These are phyloP conservation scores for Dryomyza anilis DNA, from an alignment of 2,888 invertebrate genomes.

Conservation along the genomic window DNA sequence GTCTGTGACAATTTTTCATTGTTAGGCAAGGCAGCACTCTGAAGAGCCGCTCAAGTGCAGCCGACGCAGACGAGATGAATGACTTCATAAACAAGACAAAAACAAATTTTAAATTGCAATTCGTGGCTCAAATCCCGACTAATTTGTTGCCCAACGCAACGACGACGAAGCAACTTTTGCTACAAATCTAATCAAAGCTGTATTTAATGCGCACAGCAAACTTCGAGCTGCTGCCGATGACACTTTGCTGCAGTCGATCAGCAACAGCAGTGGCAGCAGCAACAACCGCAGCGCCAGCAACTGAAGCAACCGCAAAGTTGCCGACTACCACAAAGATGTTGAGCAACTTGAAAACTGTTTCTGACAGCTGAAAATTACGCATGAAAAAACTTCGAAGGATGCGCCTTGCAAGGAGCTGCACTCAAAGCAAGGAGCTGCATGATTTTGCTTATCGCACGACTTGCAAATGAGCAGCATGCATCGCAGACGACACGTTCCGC, in stretches of 20 bases:
- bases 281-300: background rate
- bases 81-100: background rate
- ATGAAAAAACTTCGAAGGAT: background rate
- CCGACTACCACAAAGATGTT: no score
- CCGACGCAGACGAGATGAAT: conserved; percentile 5
- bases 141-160: no score
- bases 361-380: conserved; percentile 8
- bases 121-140: no score
- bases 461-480: conserved; percentile 11
- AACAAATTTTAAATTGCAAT: no score
- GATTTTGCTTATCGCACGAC: background rate
- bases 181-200: conserved; percentile 21
- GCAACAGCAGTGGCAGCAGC: background rate
- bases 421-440: background rate
- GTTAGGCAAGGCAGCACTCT: background rate
- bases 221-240: background rate
- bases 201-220: background rate
- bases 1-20: conserved; percentile 4
- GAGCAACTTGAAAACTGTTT: background rate
- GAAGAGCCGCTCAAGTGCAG: background rate
- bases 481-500: conserved; percentile 6
- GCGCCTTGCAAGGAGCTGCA: background rate
- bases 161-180: background rate
- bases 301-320: background rate
- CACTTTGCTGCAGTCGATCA: background rate